Conservation (phyloP, 2,113 vertebrate species). For the Cavia porcellus region DNA sequence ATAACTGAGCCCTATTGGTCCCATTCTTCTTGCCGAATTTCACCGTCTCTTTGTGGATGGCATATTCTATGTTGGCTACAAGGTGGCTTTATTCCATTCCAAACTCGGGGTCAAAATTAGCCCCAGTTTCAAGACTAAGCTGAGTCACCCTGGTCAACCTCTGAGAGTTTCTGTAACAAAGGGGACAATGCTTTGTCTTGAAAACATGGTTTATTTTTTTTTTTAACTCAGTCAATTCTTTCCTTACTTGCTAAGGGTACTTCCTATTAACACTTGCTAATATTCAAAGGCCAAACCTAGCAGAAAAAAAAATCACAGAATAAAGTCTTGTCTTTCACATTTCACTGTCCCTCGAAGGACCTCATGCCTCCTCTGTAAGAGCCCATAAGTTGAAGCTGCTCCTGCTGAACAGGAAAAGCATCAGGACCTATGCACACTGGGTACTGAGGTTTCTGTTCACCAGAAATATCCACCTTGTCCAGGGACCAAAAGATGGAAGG, state of each 20-base stretch:
- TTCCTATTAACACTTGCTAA: background rate
- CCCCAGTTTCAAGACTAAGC: background rate
- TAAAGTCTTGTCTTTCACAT: background rate
- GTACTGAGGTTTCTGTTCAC: background rate
- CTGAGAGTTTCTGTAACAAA: background rate
- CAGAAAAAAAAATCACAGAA: background rate
- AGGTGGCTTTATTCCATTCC: background rate
- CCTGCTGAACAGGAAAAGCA: too few relatives aligned
- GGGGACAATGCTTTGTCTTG: background rate
- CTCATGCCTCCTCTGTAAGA: too few relatives aligned
- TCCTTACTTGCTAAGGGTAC: too few relatives aligned
- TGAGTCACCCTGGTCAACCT: background rate
- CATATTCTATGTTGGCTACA: rapidly evolving
- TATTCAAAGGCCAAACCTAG: background rate
- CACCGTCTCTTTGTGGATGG: too few relatives aligned
- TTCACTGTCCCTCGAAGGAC: background rate
- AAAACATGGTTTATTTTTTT: background rate
- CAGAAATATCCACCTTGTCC: background rate
- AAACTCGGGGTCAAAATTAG: background rate
- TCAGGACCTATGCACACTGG: too few relatives aligned
- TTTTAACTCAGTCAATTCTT: background rate
- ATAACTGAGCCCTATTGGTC: background rate
- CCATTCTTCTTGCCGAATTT: background rate
- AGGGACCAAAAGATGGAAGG: background rate
- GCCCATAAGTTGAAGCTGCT: background rate